Base-by-base conservation (phyloP, 2,113 vertebrate species). In the Neogobius melanostomus region DNA sequence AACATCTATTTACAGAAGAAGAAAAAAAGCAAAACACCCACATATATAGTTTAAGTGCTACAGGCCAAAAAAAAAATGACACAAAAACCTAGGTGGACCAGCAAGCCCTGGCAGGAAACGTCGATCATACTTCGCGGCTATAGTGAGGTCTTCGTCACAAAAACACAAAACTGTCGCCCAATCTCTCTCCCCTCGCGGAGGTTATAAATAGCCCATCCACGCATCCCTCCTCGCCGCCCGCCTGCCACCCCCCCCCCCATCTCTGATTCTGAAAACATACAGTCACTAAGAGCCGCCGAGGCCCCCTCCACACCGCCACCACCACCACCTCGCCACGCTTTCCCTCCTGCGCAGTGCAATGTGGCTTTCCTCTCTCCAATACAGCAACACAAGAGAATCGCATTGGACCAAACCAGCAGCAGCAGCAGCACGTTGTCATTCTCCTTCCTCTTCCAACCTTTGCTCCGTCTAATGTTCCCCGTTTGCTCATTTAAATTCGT, bases 131-230 rank as follows among this genome's bases (percentile, higher is more conserved):
- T 47, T 47, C 28, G 28, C 28, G 28, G 28, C 28, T 36, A 5
- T 36, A 36, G 28, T 36, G 28, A 36, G 28, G 28, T 64, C 62
- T 44, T 44, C 14, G 50, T 76, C 66, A 76, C 64, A 79, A 86
- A 70, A 60, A 71, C 59, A 69, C 73, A 75, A 64, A 59, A 72
- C 86, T 54, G 45, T 75, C 66, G 47, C 68, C 79, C 85, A 75
- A 74, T 86, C 85, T 80, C 84, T 83, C 87, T 82, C 90, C 82
- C 83, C 78, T 42, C 89, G 85, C 79, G 78, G 66, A 70, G 72
- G 87, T 82, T 92, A 92, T 87, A 91, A 92, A 92, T 91, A 92
- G 90, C 90, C 72, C 72, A 83, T 83, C 81, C 75, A 80, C 88
- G 86, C 69, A 48, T 87, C 85, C 81, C 85, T 83, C 74, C 75